These are phyloP conservation scores for Rhodinocichla rosea DNA, from an alignment of 2,113 vertebrate species.

Conservation along the genomic window DNA sequence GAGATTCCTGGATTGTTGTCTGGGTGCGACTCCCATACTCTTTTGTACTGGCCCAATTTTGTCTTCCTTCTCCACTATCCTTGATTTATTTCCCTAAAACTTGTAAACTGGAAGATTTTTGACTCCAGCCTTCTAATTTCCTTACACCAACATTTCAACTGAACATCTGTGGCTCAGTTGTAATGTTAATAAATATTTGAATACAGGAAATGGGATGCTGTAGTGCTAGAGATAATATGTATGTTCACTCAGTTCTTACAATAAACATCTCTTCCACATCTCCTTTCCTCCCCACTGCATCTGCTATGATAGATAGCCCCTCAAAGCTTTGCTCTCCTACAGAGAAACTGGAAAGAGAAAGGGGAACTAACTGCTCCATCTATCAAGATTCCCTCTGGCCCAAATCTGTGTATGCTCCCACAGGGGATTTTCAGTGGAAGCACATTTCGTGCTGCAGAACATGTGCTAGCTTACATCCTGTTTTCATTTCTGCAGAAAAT, in stretches of 20 bases:
- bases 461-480: background rate
- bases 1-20: background rate
- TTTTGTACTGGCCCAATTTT: background rate
- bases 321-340: background rate
- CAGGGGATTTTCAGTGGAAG: background rate
- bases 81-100: background rate
- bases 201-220: background rate
- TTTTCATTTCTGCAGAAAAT: background rate
- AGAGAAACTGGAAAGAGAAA: background rate
- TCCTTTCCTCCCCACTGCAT: background rate
- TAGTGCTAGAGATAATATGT: background rate
- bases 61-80: background rate
- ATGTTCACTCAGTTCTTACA: background rate
- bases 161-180: background rate
- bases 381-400: background rate
- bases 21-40: background rate
- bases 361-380: background rate
- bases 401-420: background rate
- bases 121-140: background rate
- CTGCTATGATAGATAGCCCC: background rate
- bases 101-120: background rate
- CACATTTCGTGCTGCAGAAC: background rate
- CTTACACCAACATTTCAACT: background rate
- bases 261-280: background rate
- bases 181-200: slow-evolving; percentile 27